Conservation (phyloP, 2,113 vertebrate species). For the Tricholaema leucomelas region DNA sequence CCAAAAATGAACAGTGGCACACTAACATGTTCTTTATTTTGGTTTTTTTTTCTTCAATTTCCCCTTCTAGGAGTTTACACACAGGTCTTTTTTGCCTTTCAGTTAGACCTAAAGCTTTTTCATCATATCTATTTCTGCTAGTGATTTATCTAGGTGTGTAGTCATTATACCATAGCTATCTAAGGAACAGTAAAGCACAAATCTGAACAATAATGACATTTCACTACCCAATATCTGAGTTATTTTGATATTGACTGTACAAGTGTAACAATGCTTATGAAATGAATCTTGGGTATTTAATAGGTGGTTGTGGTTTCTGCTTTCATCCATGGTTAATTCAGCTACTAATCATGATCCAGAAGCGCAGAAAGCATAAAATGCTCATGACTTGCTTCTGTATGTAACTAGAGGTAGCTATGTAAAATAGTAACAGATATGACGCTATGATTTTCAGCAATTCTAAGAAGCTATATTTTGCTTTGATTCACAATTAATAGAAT, state of each 20-base stretch:
- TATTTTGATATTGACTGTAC: slow-evolving; percentile 29
- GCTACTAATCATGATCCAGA: slow-evolving; percentile 32
- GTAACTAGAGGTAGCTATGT: neutral
- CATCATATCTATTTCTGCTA: neutral
- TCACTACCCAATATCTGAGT: neutral
- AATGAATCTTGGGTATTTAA: slow-evolving; percentile 18
- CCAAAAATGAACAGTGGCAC: neutral
- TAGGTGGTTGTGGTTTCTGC: slow-evolving; percentile 1
- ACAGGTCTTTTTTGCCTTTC: neutral
- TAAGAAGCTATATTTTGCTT: neutral
- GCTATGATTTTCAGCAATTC: neutral
- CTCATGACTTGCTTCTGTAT: neutral
- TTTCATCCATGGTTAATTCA: neutral
- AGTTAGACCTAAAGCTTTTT: neutral
- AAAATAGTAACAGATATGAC: neutral
- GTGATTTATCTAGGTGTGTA: slow-evolving; percentile 10
- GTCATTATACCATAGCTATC: neutral
- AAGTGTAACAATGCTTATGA: slow-evolving; percentile 28
- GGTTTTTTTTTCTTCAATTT: neutral
- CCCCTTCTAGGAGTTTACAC: neutral
- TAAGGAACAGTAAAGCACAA: slow-evolving; percentile 4
- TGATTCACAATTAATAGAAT: neutral
- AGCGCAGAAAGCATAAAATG: neutral
- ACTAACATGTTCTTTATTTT: neutral
- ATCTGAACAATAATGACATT: slow-evolving; percentile 29